A percentile compares a stretch with the other conserved stretches of the same genome.
These are phyloP conservation scores for Hyaena hyaena DNA, from an alignment of 2,113 vertebrate genomes.

Conservation along the genomic window DNA sequence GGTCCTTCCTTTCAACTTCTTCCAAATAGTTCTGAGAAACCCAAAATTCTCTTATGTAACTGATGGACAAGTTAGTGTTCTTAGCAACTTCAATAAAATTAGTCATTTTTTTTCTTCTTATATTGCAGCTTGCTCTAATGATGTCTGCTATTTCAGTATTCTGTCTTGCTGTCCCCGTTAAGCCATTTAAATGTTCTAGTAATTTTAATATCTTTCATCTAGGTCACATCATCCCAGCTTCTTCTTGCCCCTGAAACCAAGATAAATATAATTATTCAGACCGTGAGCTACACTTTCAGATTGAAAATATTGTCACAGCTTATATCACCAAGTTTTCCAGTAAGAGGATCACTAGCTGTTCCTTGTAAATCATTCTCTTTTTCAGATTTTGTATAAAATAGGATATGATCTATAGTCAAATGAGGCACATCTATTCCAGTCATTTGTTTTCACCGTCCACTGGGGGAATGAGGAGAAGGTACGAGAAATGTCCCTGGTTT, in stretches of 20 bases:
- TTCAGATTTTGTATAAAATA: slow-evolving; percentile 51
- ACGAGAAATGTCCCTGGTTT: slow-evolving; percentile 38
- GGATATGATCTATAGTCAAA: slow-evolving; percentile 45
- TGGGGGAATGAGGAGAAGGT: not conserved
- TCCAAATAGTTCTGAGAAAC: not conserved
- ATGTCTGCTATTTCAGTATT: slow-evolving; percentile 38
- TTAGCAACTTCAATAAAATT: not conserved
- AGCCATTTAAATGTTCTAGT: slow-evolving; percentile 45
- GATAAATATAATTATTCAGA: slow-evolving; percentile 63
- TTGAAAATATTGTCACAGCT: slow-evolving; percentile 56
- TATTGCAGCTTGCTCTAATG: not conserved
- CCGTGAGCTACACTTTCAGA: slow-evolving; percentile 26
- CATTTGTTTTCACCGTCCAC: slow-evolving; percentile 59
- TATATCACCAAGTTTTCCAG: slow-evolving; percentile 43
- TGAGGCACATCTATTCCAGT: slow-evolving; percentile 48
- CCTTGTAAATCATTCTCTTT: slow-evolving; percentile 52
- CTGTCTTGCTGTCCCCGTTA: slow-evolving; percentile 31
- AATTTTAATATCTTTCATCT: slow-evolving; percentile 48
- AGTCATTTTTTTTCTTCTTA: not conserved
- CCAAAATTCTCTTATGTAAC: not conserved
- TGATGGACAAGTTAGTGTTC: not conserved
- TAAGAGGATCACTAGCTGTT: slow-evolving; percentile 38
- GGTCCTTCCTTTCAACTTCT: not conserved
- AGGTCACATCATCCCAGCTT: slow-evolving; percentile 20
- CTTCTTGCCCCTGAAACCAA: slow-evolving; percentile 55